Base-by-base conservation (phyloP, 2,888 invertebrate species). In the Hirtodrosophila histrioides region DNA sequence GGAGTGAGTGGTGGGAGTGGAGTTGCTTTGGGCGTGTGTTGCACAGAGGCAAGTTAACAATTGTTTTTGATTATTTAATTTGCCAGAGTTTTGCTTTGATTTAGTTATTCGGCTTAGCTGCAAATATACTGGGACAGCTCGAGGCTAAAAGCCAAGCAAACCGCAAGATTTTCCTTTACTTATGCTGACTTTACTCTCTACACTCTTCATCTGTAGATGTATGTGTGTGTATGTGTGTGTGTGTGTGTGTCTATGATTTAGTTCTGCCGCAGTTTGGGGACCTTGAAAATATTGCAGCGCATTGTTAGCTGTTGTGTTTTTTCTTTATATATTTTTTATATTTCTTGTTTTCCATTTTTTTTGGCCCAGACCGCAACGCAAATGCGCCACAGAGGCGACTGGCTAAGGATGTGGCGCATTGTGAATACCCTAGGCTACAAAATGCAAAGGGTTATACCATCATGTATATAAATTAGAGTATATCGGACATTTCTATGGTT, bases 231-330 rank as follows among this genome's bases (percentile, higher is more conserved):
- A 27, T 61, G 11, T 33, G 27, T 45, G 8, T 49, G 3, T 61
- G 31, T 58, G 43, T 60, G 29, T 62, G 46, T 69, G 67, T 45
- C 75, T 78, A 72, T 85, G 75, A 85, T 78, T 81, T 75, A 75
- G 71, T 64, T 72, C 61, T 85, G 82, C 48, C 69, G 85, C 75
- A 84, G 66, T 75, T 85, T 72, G 35, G 79, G 65, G 77, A 79
- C 83, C 86, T 86, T 81, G 74, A 86, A 81, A 83, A 68, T 86
- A 76, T 83, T 70, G 76, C 76, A 75, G 75, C 60, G 72, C 68
- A 81, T 82, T 78, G 75, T 71, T 63, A 61, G 44, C 60, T 54
- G 50, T 46, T 29, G 23, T 49, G 39, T 70, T 60, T 33, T 33
- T 2, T 36, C 27, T 24, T 33, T 4, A 31, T 31, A 36, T 40